A percentile compares a stretch with the other conserved stretches of the same genome.
These are phyloP conservation scores for Scalopus aquaticus DNA, from an alignment of 2,113 vertebrate genomes.

Conservation along the genomic window DNA sequence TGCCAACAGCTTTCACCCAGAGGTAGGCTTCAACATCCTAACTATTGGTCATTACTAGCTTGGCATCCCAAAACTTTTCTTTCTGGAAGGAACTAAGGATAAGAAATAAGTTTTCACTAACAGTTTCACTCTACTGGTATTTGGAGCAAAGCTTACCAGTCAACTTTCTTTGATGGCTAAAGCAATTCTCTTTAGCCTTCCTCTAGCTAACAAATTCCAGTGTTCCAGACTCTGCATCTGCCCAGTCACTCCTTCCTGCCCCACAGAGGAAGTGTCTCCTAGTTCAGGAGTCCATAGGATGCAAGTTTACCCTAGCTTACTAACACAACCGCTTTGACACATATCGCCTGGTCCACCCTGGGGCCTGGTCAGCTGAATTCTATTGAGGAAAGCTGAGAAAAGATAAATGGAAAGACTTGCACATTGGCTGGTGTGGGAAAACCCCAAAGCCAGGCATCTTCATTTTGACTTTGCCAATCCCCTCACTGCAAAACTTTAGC, in stretches of 20 bases:
- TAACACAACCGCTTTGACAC: not conserved
- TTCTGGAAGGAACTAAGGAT: not conserved
- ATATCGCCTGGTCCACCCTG: not conserved
- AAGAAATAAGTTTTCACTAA: not conserved
- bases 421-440: not conserved
- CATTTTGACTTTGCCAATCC: not conserved
- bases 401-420: not conserved
- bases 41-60: not conserved
- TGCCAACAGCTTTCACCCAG: not conserved
- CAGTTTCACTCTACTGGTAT: not conserved
- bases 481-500: not conserved
- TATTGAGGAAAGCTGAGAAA: not conserved
- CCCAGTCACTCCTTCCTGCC: not conserved
- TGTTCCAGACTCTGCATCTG: not conserved
- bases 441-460: not conserved
- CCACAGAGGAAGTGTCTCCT: not conserved
- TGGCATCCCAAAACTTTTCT: slow-evolving; percentile 20
- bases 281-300: not conserved
- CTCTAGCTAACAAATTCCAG: not conserved
- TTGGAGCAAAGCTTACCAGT: not conserved
- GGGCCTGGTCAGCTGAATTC: not conserved
- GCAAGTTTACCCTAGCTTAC: not conserved
- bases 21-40: not conserved
- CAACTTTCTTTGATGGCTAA: not conserved
- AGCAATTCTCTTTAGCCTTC: not conserved